Evolutionary conservation across 2,888 invertebrate genomes (phyloP), one percentile per base, ranked within the genome.

Genomic region (Hipparchia semele): DNA sequence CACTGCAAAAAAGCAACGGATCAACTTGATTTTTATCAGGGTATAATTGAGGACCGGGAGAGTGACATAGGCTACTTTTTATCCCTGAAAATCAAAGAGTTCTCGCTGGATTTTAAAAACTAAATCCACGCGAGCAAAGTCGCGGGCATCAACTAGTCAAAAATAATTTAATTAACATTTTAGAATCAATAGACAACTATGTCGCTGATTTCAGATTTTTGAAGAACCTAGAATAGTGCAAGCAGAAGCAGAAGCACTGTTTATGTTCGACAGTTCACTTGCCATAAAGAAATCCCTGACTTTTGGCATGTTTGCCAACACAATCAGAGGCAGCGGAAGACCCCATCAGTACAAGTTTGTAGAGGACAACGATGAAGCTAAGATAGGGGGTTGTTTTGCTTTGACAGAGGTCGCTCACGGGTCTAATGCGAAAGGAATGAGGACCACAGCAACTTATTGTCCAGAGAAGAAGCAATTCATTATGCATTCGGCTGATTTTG

Each of bases 331-430:
- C 9, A 93, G 96, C 76, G 97, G 97, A 0, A 95, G 95, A 1
- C 93, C 94, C 0, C 95, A 96, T 65, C 95, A 97, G 80, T 89
- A 87, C 60, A 90, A 95, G 56, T 92, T 95, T 75, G 85, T 95
- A 0, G 94, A 94, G 61, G 94, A 90, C 46, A 77, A 85, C 0
- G 84, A 87, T 51, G 82, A 83, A 1, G 92, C 82, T 2, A 84
- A 85, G 77, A 91, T 93, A 12, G 90, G 90, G 0, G 94, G 94
- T 0, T 93, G 98, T 80, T 98, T 98, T 87, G 97, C 97, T 0
- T 87, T 99, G 62, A 99, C 99, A 0, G 99, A 99, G 89, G 95
- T 99, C 8, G 95, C 97, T 0, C 99, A 99, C 86, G 99, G 99
- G 0, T 98, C 98, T 46, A 99, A 99, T 86, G 97, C 98, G 0